phyloP scores from a whole-genome alignment of 1,140 invertebrate genomes.

The Ericerus pela region DNA sequence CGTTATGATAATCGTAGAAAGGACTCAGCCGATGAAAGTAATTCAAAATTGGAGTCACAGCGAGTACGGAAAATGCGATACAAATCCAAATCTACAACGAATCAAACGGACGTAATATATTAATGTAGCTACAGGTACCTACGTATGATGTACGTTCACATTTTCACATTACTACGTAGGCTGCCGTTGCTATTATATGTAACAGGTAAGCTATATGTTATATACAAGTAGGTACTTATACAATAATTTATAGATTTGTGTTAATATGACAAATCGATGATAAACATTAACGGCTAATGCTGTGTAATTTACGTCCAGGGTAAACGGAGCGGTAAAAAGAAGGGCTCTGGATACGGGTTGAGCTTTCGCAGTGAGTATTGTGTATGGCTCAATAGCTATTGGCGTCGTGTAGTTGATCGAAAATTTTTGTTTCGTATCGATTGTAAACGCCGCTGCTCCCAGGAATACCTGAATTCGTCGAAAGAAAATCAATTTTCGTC shows the following conservation, averaged over 20 bases:
- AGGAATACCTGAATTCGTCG: slow-evolving; percentile 42
- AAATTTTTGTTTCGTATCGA: slow-evolving; percentile 41
- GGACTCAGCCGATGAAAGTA: slow-evolving; percentile 54
- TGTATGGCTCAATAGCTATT: slow-evolving; percentile 61
- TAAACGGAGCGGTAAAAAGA: slow-evolving; percentile 73
- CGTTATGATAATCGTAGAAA: slow-evolving; percentile 44
- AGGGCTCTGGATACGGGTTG: slow-evolving; percentile 58
- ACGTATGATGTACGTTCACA: too few species aligned
- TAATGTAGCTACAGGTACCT: too few species aligned
- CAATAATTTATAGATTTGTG: background rate
- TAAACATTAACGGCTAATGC: background rate
- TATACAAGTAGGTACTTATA: background rate
- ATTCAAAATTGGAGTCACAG: slow-evolving; percentile 66
- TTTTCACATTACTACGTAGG: too few species aligned
- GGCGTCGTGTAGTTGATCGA: slow-evolving; percentile 63
- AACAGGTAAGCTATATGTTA: background rate
- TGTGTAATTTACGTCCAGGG: slow-evolving; percentile 44
- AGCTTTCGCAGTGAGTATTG: slow-evolving; percentile 57
- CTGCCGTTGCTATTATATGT: too few species aligned
- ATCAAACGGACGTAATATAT: slow-evolving; percentile 9
- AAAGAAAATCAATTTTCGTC: background rate
- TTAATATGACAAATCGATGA: background rate
- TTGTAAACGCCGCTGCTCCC: slow-evolving; percentile 53
- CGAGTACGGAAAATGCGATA: slow-evolving; percentile 48
- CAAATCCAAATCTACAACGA: slow-evolving; percentile 72